A percentile compares a stretch with the other conserved stretches of the same genome.
Conservation (phyloP, 2,888 invertebrate species). For the Acleris cristana region DNA sequence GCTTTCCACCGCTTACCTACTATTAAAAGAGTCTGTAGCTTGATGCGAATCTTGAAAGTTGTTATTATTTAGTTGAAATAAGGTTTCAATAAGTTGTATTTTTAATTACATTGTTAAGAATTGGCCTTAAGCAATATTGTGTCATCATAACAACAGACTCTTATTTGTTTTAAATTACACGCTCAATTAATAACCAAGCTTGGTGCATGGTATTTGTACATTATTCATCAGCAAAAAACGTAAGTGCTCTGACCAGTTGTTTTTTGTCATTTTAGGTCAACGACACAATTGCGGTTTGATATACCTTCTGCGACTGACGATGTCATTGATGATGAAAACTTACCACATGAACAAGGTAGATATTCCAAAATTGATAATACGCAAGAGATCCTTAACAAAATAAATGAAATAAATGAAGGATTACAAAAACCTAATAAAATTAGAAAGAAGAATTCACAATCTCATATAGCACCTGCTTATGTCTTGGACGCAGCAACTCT, state of each 20-base stretch:
- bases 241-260: conserved; percentile 33
- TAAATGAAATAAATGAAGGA: conserved; percentile 79
- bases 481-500: conserved; percentile 65
- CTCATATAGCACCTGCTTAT: conserved; percentile 55
- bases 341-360: conserved; percentile 52
- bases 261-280: conserved; percentile 56
- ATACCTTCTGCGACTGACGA: conserved; percentile 40
- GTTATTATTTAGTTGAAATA: no score
- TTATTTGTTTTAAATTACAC: conserved; percentile 33
- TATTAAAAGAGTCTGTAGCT: not conserved
- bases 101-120: no score
- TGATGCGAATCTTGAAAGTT: not conserved
- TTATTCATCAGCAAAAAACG: conserved; percentile 23
- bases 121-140: not conserved
- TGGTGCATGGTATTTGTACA: conserved; percentile 45
- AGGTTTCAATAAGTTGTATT: no score
- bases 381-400: conserved; percentile 81
- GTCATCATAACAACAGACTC: conserved; percentile 9
- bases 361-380: conserved; percentile 49
- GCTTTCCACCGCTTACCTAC: conserved; percentile 55
- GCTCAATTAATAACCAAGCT: conserved; percentile 47
- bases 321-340: conserved; percentile 50
- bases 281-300: conserved; percentile 42
- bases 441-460: conserved; percentile 56
- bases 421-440: conserved; percentile 64